Conservation (phyloP, 2,113 vertebrate species). For the Aramus guarauna region DNA sequence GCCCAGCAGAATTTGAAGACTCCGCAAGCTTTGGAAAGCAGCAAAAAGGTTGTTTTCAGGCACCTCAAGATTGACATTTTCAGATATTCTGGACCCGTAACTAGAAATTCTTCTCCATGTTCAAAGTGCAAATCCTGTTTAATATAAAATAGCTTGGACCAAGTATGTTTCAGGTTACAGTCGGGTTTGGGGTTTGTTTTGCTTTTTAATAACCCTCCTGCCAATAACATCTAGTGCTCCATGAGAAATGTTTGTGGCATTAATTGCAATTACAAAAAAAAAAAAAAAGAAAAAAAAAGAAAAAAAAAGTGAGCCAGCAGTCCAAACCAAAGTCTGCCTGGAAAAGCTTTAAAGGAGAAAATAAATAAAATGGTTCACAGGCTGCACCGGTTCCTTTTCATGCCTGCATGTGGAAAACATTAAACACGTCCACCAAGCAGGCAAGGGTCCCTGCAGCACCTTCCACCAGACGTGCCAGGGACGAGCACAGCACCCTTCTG, state of each 20-base stretch:
- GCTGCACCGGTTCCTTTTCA: background rate
- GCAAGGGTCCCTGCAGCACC: background rate
- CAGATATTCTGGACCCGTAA: background rate
- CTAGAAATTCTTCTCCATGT: background rate
- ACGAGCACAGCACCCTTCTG: background rate
- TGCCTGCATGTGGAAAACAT: background rate
- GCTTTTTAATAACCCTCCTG: background rate
- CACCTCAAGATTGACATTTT: fast-evolving
- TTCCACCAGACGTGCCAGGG: fast-evolving
- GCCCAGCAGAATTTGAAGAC: background rate
- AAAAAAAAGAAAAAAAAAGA: no score
- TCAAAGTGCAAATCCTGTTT: background rate
- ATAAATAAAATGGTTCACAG: background rate
- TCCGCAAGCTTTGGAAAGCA: background rate
- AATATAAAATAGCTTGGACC: background rate
- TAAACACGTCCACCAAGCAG: background rate
- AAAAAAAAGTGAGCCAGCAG: background rate
- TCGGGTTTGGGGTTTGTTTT: background rate
- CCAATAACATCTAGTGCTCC: background rate
- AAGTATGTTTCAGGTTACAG: background rate
- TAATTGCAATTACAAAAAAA: background rate
- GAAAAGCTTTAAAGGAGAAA: constrained; percentile 29
- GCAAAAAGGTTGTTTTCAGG: background rate
- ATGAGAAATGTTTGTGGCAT: background rate
- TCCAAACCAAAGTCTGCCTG: constrained; percentile 43